These are phyloP conservation scores for Caretta caretta DNA, from an alignment of 2,113 vertebrate genomes.

Conservation along the genomic window DNA sequence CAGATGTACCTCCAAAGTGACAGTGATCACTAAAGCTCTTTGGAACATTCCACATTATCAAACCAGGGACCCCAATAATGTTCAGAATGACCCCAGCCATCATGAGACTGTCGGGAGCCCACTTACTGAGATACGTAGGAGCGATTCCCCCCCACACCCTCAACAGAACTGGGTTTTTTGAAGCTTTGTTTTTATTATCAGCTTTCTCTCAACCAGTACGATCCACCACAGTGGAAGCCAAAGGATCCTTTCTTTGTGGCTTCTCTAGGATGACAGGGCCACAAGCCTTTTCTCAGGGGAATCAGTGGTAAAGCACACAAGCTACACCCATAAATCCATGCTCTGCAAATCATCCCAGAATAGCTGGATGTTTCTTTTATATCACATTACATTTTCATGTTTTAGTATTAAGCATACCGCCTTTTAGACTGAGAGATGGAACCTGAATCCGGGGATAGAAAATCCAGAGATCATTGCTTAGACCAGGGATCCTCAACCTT, in stretches of 20 bases:
- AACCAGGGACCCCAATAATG: neutral
- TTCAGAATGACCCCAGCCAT: neutral
- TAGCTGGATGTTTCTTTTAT: neutral
- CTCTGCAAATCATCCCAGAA: neutral
- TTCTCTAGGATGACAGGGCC: neutral
- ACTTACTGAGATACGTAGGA: neutral
- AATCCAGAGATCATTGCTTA: neutral
- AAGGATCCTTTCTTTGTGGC: neutral
- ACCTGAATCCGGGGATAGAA: neutral
- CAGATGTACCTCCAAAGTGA: conserved; percentile 22
- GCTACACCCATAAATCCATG: neutral
- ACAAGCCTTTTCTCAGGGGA: neutral
- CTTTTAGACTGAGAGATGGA: neutral
- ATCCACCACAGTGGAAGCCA: neutral
- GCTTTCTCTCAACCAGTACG: neutral
- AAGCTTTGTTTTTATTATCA: neutral
- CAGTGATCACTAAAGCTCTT: neutral
- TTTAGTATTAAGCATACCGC: neutral
- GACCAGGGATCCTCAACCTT: no score
- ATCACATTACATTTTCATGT: neutral
- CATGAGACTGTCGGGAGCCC: neutral
- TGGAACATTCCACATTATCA: neutral
- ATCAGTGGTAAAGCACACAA: neutral
- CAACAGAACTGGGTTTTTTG: neutral
- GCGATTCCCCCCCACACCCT: neutral